Evolutionary conservation across 1,140 invertebrate species (phyloP).

Genomic region (Pseudomyrmex dendroicus): DNA sequence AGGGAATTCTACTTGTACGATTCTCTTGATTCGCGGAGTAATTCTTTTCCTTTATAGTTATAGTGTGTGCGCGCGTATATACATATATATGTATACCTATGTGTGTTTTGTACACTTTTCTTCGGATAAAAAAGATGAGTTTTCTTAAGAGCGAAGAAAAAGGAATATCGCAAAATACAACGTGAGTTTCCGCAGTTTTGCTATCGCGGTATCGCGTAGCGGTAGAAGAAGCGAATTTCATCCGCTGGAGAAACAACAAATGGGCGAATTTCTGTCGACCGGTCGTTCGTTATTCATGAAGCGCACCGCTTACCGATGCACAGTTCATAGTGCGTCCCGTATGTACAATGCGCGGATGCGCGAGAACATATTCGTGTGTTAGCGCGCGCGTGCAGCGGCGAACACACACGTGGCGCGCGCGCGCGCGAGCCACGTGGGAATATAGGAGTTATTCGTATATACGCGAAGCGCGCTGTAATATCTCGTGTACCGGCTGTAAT

Average conservation of each 20-base stretch:
- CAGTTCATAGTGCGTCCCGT: background rate
- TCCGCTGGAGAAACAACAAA: constrained; percentile 18
- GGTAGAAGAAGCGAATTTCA: background rate
- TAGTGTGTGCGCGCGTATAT: no score
- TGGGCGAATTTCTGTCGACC: constrained; percentile 40
- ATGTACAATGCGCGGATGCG: background rate
- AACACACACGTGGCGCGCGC: constrained; percentile 29
- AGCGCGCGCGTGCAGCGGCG: background rate
- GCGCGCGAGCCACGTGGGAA: constrained; percentile 47
- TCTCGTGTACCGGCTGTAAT: constrained; percentile 74
- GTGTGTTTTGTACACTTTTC: background rate
- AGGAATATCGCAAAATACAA: constrained; percentile 1
- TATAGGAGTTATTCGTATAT: constrained; percentile 64
- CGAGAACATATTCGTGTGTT: background rate
- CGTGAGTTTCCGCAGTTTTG: background rate
- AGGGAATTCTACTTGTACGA: no score
- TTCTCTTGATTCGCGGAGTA: no score
- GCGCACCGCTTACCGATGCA: background rate
- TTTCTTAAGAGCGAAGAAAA: background rate
- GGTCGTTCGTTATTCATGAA: constrained; percentile 42
- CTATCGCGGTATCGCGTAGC: background rate
- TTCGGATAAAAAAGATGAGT: background rate
- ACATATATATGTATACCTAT: no score
- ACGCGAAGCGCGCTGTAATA: constrained; percentile 72
- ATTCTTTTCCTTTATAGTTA: no score